Base-by-base conservation (phyloP, 2,797 vertebrate genomes). In the Poeciliopsis turneri region DNA sequence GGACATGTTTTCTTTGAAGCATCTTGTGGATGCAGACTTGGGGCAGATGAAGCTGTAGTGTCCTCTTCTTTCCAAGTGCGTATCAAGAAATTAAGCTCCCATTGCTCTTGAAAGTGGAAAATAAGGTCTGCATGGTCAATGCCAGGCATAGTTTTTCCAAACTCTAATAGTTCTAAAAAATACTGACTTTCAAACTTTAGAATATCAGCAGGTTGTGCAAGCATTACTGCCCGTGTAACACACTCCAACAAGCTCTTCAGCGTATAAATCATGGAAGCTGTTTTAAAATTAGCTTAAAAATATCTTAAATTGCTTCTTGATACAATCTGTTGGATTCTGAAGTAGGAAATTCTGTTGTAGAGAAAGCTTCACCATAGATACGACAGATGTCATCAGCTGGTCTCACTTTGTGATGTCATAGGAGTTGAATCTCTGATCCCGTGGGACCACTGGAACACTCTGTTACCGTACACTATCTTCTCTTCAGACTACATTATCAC, bases 221-320 rank as follows among this genome's bases (percentile, higher is more conserved):
- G 64, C 20, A 41, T 68, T 13, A 41, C 20, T 68, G 64, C 64
- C 23, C 64, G 64, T 68, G 64, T 23, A 68, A 13, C 39, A 11
- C 64, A 68, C 64, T 68, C 64, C 20, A 68, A 25, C 64, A 68
- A 68, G 39, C 39, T 68, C 20, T 68, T 68, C 36, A 43, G 39
- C 18, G 39, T 68, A 25, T 2, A 68, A 68, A 41, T 41, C 2
- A 39, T 12, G 39, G 23, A 13, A 68, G 4, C 64, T 4, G 12
- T n/a, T 25, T 68, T 43, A 12, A 41, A 41, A 43, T 23, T 20
- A 3, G 2, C 10, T 41, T 25, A 23, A 68, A 68, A 68, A 25
- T 13, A 25, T 25, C 36, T 11, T 23, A 11, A 55, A 55, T 55
- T 25, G 1, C 64, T 25, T 11, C 64, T 25, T 41, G 64, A 41